Conservation (phyloP, 2,113 vertebrate genomes). For the Microcebus murinus region DNA sequence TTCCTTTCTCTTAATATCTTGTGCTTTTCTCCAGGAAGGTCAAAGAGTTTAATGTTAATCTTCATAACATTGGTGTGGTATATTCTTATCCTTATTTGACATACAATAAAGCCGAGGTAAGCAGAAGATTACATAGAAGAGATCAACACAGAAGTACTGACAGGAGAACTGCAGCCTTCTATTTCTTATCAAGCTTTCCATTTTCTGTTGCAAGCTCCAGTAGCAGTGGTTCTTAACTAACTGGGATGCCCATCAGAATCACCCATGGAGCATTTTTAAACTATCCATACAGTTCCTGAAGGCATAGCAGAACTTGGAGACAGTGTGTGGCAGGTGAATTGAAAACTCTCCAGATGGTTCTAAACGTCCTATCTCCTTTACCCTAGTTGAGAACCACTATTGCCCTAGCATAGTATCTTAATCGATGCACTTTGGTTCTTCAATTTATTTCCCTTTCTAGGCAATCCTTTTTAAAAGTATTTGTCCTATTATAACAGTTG, state of each 20-base stretch:
- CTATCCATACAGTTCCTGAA: neutral
- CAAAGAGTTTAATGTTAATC: constrained; percentile 58
- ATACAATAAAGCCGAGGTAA: neutral
- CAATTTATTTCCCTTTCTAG: neutral
- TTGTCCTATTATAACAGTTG: neutral
- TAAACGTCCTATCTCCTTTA: neutral
- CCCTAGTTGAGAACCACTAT: neutral
- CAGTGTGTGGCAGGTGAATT: neutral
- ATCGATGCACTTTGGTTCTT: neutral
- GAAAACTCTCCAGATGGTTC: neutral
- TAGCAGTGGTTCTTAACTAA: neutral
- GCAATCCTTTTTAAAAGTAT: neutral
- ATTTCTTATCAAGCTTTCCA: neutral
- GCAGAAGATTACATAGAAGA: neutral
- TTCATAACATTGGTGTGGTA: neutral
- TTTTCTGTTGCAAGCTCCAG: neutral
- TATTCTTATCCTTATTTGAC: constrained; percentile 38
- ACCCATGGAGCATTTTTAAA: neutral
- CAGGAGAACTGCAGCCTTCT: neutral
- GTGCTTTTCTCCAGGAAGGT: constrained; percentile 37
- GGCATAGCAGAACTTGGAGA: neutral
- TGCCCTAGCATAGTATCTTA: neutral
- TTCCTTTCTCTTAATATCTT: constrained; percentile 57
- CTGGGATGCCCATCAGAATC: neutral
- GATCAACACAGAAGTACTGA: neutral